Evolutionary conservation across 2,113 vertebrate species (phyloP).

Genomic region (Cinclus mexicanus): DNA sequence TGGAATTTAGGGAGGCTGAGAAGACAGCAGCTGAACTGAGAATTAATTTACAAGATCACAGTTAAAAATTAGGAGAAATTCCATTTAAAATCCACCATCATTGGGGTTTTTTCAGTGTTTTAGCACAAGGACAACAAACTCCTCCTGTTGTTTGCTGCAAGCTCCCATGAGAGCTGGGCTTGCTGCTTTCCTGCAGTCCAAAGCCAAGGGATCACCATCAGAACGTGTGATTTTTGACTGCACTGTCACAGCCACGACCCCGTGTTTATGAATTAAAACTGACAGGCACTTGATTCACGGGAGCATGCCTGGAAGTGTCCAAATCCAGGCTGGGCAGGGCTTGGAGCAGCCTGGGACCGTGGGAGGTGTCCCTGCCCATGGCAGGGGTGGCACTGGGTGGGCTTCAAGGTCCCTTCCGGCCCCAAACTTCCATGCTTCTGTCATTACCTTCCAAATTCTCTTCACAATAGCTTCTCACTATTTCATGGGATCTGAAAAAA

Average conservation of each 20-base stretch:
- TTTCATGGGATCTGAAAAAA: not conserved
- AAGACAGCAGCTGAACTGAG: not conserved
- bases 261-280: not conserved
- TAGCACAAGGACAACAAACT: not conserved
- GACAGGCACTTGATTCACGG: not conserved
- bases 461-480: not conserved
- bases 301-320: not conserved
- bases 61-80: not conserved
- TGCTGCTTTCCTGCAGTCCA: not conserved
- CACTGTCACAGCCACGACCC: rapidly evolving
- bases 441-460: not conserved
- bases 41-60: not conserved
- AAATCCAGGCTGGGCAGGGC: not conserved
- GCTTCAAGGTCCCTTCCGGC: not conserved
- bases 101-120: not conserved
- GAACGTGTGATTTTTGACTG: not conserved
- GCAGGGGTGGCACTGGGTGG: not conserved
- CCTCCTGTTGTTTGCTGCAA: not conserved
- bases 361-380: not conserved
- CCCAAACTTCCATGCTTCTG: not conserved
- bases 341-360: not conserved
- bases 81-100: not conserved
- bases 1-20: not conserved
- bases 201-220: not conserved
- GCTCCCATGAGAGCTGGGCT: not conserved